Evolutionary conservation across 2,797 vertebrate species (phyloP), one percentile per base, ranked within the genome.

Genomic region (Ptychadena robeensis): DNA sequence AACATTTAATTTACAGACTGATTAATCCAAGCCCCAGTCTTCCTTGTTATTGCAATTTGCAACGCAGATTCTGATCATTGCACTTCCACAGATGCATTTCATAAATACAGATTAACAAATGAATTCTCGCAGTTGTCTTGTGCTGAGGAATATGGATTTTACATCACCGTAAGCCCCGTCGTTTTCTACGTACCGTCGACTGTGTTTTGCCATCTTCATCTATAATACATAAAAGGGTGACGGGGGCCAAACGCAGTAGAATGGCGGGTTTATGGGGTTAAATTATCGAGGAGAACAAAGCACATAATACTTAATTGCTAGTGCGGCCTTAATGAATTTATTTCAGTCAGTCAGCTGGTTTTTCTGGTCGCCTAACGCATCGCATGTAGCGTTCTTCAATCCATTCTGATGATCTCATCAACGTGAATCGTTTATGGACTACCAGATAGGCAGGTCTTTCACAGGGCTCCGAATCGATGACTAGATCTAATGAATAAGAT

Each of bases 401-500:
- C 61, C 72, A 64, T 71, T 75, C 72, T 80, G 82, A 80, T 85
- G 77, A 85, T 85, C 82, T 80, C 78, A 75, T 80, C 78, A 85
- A 67, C 40, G 78, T 69, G 32, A 73, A 80, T 53, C 40, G n/a
- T 85, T 80, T 80, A 80, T 69, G 65, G 72, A 70, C 77, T 64
- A 53, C 35, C 3, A 61, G 66, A 70, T 80, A 80, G 78, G 78
- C 78, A 64, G 66, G 28, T 80, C 68, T 63, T 48, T 35, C 28
- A 27, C 44, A 37, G 28, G 12, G 71, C 40, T 44, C 71, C 77
- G 57, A 85, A 85, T 85, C 82, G 38, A 85, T 85, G 82, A 53
- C 77, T 53, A 71, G 53, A 80, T 85, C 78, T 85, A 80, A 85
- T 80, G 82, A 85, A 80, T 75, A 75, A 48, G n/a, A 85, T 80